Evolutionary conservation across 2,797 vertebrate species (phyloP).

Genomic region (Xiphophorus birchmanni): DNA sequence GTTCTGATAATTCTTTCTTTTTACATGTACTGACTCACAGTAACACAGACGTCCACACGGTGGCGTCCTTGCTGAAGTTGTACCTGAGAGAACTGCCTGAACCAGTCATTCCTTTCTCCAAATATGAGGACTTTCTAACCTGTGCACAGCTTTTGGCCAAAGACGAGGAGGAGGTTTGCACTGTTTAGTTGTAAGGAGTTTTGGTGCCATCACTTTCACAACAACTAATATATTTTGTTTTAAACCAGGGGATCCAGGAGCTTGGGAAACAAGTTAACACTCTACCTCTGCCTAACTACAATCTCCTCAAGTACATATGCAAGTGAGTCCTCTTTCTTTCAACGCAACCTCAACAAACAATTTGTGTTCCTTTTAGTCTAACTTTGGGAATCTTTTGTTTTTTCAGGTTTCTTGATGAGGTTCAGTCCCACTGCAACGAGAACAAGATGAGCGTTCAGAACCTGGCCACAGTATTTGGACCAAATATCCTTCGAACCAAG

Average conservation of each 20-base stretch:
- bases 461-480: constrained; percentile 95
- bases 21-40: constrained; percentile 69
- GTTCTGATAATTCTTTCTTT: no score
- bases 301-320: constrained; percentile 97
- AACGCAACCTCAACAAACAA: background rate
- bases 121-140: constrained; percentile 94
- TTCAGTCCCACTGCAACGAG: constrained; percentile 90
- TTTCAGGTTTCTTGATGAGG: constrained; percentile 93
- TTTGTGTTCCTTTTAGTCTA: background rate
- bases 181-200: background rate
- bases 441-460: constrained; percentile 99
- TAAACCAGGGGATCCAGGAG: constrained; percentile 89
- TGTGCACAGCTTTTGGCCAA: constrained; percentile 94
- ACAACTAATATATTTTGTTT: constrained; percentile 9
- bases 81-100: constrained; percentile 96
- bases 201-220: constrained; percentile 1
- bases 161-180: constrained; percentile 91
- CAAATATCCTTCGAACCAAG: constrained; percentile 94
- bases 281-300: constrained; percentile 94
- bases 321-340: constrained; percentile 82
- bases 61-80: constrained; percentile 94
- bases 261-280: constrained; percentile 88
- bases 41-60: constrained; percentile 95
- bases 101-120: constrained; percentile 93
- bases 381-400: constrained; percentile 11